Evolutionary conservation across 2,797 vertebrate genomes (phyloP).

Genomic region (Peromyscus melanophrys): DNA sequence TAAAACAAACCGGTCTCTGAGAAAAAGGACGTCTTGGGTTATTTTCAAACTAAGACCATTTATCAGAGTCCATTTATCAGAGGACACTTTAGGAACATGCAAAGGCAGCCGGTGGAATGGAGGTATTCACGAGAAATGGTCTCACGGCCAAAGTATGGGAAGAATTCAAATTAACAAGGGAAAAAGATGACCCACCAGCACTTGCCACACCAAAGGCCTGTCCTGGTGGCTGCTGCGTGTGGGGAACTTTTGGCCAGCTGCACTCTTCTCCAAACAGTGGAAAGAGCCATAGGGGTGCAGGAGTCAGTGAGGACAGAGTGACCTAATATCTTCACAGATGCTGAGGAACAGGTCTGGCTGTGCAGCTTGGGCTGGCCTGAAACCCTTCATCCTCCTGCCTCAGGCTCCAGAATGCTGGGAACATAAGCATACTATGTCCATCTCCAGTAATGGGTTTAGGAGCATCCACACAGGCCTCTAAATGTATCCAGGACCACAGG

Average conservation of each 20-base stretch:
- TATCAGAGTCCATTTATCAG: neutral
- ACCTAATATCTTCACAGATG: fast-evolving
- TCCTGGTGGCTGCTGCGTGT: fast-evolving
- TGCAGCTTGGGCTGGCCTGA: neutral
- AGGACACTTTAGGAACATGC: neutral
- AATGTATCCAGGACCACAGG: neutral
- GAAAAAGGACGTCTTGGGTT: neutral
- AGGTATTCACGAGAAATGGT: fast-evolving
- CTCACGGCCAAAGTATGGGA: fast-evolving
- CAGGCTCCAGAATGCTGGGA: neutral
- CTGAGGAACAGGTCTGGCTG: neutral
- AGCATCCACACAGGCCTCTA: neutral
- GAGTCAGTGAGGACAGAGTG: fast-evolving
- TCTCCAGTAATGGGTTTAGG: neutral
- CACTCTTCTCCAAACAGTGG: fast-evolving
- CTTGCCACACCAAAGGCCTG: neutral
- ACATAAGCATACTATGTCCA: neutral
- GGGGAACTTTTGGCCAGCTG: fast-evolving
- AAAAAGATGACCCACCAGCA: fast-evolving
- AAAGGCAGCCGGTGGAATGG: fast-evolving
- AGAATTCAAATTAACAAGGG: fast-evolving
- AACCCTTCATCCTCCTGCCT: neutral
- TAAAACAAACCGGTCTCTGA: neutral
- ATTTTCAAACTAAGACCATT: neutral
- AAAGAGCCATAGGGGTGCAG: fast-evolving